These are phyloP conservation scores for Dasyornis broadbenti DNA, from an alignment of 2,113 vertebrate species.

Conservation along the genomic window DNA sequence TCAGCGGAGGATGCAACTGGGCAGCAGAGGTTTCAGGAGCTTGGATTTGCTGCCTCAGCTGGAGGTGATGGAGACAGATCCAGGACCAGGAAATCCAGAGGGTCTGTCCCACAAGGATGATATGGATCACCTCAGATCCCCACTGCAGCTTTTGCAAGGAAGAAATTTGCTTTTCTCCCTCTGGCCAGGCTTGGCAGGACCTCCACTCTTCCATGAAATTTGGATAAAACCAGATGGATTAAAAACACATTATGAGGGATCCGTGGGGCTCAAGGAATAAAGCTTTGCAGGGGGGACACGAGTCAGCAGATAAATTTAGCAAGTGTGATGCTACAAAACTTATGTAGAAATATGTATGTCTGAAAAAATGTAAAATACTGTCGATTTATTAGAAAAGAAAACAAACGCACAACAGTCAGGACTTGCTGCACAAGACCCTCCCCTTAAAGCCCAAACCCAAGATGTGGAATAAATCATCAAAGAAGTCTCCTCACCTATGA, in stretches of 20 bases:
- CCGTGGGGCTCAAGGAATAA: background rate
- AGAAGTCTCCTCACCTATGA: conserved; percentile 81
- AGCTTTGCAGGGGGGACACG: background rate
- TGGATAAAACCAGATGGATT: background rate
- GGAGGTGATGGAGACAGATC: background rate
- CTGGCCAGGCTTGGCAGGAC: background rate
- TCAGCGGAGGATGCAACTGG: background rate
- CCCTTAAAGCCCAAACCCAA: background rate
- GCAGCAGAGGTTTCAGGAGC: background rate
- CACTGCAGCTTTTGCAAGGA: background rate
- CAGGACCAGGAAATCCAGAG: background rate
- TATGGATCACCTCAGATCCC: accelerated
- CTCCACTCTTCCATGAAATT: background rate
- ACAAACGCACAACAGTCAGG: background rate
- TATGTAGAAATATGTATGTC: background rate
- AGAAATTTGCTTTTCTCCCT: background rate
- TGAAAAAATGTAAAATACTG: background rate
- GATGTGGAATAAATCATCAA: accelerated
- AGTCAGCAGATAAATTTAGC: background rate
- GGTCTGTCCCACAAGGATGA: background rate
- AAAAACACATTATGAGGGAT: background rate
- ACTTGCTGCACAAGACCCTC: background rate
- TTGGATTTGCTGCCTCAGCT: background rate
- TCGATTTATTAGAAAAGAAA: background rate
- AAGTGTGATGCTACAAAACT: background rate